Evolutionary conservation across 2,888 invertebrate genomes (phyloP), one percentile per base, ranked within the genome.

Genomic region (Anthrax anthrax): DNA sequence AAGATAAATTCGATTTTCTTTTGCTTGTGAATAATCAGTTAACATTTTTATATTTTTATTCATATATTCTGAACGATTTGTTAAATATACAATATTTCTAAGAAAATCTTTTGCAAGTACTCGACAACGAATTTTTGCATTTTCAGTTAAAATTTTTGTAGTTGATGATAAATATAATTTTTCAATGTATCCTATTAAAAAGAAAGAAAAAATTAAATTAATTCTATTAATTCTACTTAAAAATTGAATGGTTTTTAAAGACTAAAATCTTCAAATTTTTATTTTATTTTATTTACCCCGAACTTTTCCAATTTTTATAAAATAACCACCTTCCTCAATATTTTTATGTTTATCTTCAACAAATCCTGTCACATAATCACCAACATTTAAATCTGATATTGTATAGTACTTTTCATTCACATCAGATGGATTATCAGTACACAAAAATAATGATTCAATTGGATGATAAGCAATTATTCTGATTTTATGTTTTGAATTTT

Each of bases 381-480:
- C 83, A 0, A 73, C 54, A 16, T 60, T 57, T 1, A 80, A 58
- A 57, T 78, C 75, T 1, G 61, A 56, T 32, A 70, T 50, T 2
- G 65, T 65, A 59, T 80, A 80, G 58, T 73, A 66, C 52, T 71
- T 72, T 59, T 80, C 75, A 27, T 69, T 62, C 2, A 85, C 56
- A 4, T 78, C 50, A 1, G 64, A 56, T 2, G 71, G 63, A 60
- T 81, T 74, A 64, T 81, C 79, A 2, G 78, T 74, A 56, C 85
- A 81, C 10, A 81, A 71, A 63, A 80, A 85, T 29, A 75, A 58
- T 51, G 73, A 72, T 57, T 84, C 81, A 39, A 81, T 70, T 23
- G 73, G 64, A 61, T 80, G 76, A 67, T 81, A 85, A 46, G 75
- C 72, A 1, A 84, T 60, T 1, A 87, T 67, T 19, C 84, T 74